Conservation (phyloP, 2,888 invertebrate genomes). For the Steinernema scapterisci region DNA sequence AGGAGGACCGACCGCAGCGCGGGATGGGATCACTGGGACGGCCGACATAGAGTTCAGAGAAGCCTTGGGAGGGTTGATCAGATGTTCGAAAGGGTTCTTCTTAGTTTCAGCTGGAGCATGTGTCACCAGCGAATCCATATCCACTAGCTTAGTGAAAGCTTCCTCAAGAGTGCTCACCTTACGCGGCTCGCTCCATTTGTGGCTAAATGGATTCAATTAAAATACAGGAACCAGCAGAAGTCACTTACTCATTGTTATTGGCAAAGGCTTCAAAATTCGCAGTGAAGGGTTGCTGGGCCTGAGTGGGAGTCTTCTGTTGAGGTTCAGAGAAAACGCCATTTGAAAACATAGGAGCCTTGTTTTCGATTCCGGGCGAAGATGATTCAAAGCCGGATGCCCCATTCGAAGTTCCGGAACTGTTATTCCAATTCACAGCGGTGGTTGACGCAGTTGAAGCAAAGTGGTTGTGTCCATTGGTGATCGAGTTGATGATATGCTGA, state of each 20-base stretch:
- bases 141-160: conserved; percentile 65
- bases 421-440: conserved; percentile 24
- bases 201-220: conserved; percentile 2
- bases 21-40: conserved; percentile 38
- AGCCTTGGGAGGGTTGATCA: conserved; percentile 65
- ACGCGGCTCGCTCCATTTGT: conserved; percentile 41
- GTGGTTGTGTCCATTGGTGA: conserved; percentile 17
- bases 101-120: conserved; percentile 48
- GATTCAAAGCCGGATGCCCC: neutral
- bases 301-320: neutral
- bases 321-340: neutral
- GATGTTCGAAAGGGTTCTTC: conserved; percentile 65
- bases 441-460: neutral
- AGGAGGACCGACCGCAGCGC: conserved; percentile 35
- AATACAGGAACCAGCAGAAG: neutral
- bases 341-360: neutral
- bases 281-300: neutral
- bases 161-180: conserved; percentile 62
- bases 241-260: conserved; percentile 12
- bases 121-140: conserved; percentile 63
- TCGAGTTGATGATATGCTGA: conserved; percentile 39
- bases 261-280: neutral
- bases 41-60: conserved; percentile 44
- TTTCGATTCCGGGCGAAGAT: conserved; percentile 1
- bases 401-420: neutral